Evolutionary conservation across 2,797 vertebrate genomes (phyloP), one percentile per base, ranked within the genome.

Genomic region (Orestias chungarensis): DNA sequence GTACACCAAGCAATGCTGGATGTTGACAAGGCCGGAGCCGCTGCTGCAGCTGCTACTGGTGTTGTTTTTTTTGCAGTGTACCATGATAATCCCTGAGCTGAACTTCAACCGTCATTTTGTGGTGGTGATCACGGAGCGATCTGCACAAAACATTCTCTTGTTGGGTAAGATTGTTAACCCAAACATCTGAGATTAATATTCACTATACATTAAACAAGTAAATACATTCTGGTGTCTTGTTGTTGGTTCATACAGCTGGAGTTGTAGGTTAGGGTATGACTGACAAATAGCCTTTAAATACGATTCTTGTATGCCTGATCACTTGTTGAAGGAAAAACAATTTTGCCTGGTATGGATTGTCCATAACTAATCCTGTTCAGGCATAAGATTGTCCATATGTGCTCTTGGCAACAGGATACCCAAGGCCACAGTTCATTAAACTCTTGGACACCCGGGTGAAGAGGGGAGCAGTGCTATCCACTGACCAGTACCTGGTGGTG

Each of bases 1-100:
- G 80, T 95, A 44, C 96, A 97, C 74, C 89, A 96, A 86, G 95
- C 96, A 27, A n/a, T n/a, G n/a, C 91, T 97, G 71, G 96, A 97
- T 64, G 93, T 97, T 1, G 93, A 98, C 57, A 96, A 98, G 86
- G 80, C 81, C 7, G 97, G 96, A 79, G 95, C 96, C 0, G 93
- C 94, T 0, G 97, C 95, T 4, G 67, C 92, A 62, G 94, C 86
- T 8, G 94, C 80, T 35, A 96, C 89, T 17, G 88, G 91, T 4
- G 75, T 94, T 2, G 33, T 59, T 96, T 0, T 88, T 12, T 0
- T 93, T 88, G n/a, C 20, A 92, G 8, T 93, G 94, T 0, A 15
- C 54, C 80, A 31, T 86, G 0, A 0, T 90, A 17, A 7, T 15
- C 74, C 82, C 90, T 2, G 52, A 86, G 12, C 61, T 97, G 75